These are phyloP conservation scores for Perizoma flavofasciatum DNA, from an alignment of 2,888 invertebrate genomes.

Conservation along the genomic window DNA sequence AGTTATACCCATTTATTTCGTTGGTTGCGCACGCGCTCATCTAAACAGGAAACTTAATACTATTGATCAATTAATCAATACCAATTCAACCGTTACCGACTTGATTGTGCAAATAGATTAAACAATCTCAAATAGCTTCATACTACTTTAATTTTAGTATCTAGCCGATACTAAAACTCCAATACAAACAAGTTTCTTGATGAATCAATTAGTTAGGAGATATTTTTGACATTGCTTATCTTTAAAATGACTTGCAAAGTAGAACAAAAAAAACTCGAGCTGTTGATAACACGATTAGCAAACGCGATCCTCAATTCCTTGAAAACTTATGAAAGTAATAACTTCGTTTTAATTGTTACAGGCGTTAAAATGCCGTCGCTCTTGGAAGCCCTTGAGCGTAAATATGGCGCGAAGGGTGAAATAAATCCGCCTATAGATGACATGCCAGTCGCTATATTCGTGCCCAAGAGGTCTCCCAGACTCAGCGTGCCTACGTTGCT, in stretches of 20 bases:
- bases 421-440: conserved; percentile 84
- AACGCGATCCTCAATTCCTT: too few relatives aligned
- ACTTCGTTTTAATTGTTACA: conserved; percentile 45
- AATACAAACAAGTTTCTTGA: not conserved
- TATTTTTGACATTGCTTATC: not conserved
- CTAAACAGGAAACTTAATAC: conserved; percentile 55
- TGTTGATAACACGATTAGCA: too few relatives aligned
- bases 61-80: conserved; percentile 52
- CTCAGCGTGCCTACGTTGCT: conserved; percentile 91
- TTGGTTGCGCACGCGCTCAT: conserved; percentile 54
- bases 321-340: too few relatives aligned
- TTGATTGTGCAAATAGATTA: conserved; percentile 35
- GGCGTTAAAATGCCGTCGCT: conserved; percentile 90
- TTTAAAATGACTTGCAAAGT: not conserved
- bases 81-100: conserved; percentile 43
- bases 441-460: conserved; percentile 92
- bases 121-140: conserved; percentile 11
- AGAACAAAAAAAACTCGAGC: not conserved
- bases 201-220: conserved; percentile 6
- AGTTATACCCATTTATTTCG: conserved; percentile 43
- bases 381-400: conserved; percentile 94
- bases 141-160: conserved; percentile 4
- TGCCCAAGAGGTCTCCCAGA: conserved; percentile 92
- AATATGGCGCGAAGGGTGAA: conserved; percentile 89
- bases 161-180: not conserved